Evolutionary conservation across 2,888 invertebrate species (phyloP), one percentile per base, ranked within the genome.

Genomic region (Alentia gelatinosa): DNA sequence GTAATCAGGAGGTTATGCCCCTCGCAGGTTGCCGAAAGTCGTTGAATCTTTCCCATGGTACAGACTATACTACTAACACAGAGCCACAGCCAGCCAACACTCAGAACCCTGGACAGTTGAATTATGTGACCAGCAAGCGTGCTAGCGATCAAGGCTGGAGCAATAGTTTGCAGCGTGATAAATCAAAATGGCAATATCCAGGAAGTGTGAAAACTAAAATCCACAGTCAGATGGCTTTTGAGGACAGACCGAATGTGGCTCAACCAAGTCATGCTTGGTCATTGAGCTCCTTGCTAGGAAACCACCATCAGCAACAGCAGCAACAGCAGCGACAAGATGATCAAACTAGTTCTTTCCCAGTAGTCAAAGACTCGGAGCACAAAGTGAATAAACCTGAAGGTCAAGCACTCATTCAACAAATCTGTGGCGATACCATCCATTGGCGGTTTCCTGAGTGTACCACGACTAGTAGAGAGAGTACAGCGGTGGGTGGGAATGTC

Each of bases 241-340:
- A 37, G 79, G 79, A 79, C 15, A 39, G 39, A 26, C 79, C 79
- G 33, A 79, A 79, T 19, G 12, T 79, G 39, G 39, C 79, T 1
- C 79, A 79, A 23, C 79, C 79, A 1, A 37, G 79, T 19, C 79
- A 79, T 37, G 79, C 79, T 37, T 79, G 79, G 79, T 79, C 79
- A 1, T 5, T 79, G 37, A 23, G 37, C 19, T 79, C 79, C 0
- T 39, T 79, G 9, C 39, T 79, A 0, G 9, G 37, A 37, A 39
- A 39, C 12, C 12, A 79, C 37, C 4, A 30, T 7, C 63, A 5
- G 26, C n/a, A 9, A 19, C 5, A 26, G 63, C 15, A 63, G 63
- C 26, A 15, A n/a, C 63, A 63, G 63, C 19, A 63, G 26, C 63
- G n/a, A n/a, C 63, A 63, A n/a, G 15, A 63, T 9, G 15, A 63